Evolutionary conservation across 2,888 invertebrate genomes (phyloP), one percentile per base, ranked within the genome.

Genomic region (Coleophora flavipennella): DNA sequence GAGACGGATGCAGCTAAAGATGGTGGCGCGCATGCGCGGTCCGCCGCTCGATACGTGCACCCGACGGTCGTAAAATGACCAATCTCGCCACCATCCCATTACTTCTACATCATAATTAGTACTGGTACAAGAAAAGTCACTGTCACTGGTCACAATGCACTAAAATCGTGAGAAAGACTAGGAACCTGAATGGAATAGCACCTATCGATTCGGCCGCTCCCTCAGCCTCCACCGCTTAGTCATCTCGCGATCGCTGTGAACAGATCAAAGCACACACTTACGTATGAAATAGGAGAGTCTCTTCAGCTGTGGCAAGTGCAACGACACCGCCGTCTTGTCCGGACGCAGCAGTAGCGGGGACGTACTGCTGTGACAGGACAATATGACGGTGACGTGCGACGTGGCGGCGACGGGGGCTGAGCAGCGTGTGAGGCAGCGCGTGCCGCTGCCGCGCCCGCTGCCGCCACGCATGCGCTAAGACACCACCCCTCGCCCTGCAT

Each of bases 301-400:
- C 44, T 47, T 47, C 44, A 32, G 31, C 43, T 48, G 39, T n/a
- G 41, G 40, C 36, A 62, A 40, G 42, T 53, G 80, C 79, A 49
- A 55, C 68, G 52, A 59, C 69, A 57, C 70, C 59, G 49, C 78
- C 81, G 70, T 65, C 62, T 93, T 95, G 95, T 94, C 95, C 93
- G 89, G 92, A 88, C 89, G 90, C 93, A 95, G 92, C 95, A 95
- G 95, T 95, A 95, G 87, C 76, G 68, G 80, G 55, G 45, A 86
- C 90, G 91, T 95, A 95, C 95, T 95, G 95, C 95, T 95, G 95
- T 95, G 95, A 95, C 95, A 94, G 94, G 95, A 95, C 95, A 95
- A 95, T 95, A 95, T 95, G 92, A 89, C 88, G 91, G 89, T 87
- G 79, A 77, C 84, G 86, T 76, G 80, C 76, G 62, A 50, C 51